Conservation (phyloP, 2,888 invertebrate genomes). For the Caenorhabditis sp. region DNA sequence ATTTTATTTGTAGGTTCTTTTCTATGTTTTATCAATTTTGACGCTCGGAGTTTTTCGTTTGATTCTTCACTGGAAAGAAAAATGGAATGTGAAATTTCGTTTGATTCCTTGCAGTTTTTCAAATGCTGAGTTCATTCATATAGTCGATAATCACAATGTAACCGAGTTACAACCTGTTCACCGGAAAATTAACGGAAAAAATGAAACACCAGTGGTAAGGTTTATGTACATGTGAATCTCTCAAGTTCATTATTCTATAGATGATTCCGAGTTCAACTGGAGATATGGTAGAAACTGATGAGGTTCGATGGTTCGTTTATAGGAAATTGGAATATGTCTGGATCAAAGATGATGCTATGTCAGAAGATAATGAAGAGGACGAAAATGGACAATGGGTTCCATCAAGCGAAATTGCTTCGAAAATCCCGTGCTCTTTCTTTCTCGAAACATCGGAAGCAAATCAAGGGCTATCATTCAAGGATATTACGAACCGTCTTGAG, state of each 20-base stretch:
- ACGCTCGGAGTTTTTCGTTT: constrained; percentile 64
- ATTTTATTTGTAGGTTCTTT: too few relatives aligned
- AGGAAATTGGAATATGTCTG: constrained; percentile 66
- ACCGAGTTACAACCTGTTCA: constrained; percentile 26
- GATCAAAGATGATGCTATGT: constrained; percentile 29
- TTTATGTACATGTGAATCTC: neutral
- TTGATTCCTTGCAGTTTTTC: constrained; percentile 51
- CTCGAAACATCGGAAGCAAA: neutral
- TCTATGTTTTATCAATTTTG: constrained; percentile 44
- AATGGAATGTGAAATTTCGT: constrained; percentile 51
- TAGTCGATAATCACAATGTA: constrained; percentile 53
- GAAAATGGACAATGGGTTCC: constrained; percentile 16
- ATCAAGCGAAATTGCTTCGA: constrained; percentile 8
- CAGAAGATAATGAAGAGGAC: neutral
- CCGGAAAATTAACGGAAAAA: constrained; percentile 6
- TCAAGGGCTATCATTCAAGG: neutral
- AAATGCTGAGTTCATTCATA: constrained; percentile 59
- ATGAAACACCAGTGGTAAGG: neutral
- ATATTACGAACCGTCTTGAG: constrained; percentile 29
- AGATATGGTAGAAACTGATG: constrained; percentile 37
- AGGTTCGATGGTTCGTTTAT: constrained; percentile 62
- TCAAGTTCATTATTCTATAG: constrained; percentile 9
- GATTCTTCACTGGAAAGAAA: constrained; percentile 65
- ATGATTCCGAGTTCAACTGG: constrained; percentile 36
- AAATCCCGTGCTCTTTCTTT: constrained; percentile 12